These are phyloP conservation scores for Acanthiza pusilla DNA, from an alignment of 2,797 vertebrate species.

Conservation along the genomic window DNA sequence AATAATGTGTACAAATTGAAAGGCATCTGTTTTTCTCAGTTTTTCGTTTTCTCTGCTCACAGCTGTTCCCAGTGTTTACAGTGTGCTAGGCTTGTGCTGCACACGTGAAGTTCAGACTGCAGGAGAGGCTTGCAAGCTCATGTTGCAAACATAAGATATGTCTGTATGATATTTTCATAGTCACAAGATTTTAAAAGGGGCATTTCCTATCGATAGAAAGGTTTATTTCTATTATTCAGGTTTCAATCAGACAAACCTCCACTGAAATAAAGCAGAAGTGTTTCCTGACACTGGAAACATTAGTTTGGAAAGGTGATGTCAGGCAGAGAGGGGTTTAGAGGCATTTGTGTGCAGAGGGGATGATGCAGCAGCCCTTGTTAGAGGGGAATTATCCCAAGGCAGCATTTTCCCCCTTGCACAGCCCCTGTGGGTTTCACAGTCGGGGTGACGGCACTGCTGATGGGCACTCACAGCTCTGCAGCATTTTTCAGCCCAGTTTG, in stretches of 20 bases:
- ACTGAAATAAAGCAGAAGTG: not conserved
- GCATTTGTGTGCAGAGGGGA: not conserved
- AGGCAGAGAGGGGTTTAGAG: not conserved
- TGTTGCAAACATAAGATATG: accelerated
- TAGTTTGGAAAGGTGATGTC: not conserved
- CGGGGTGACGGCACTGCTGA: accelerated
- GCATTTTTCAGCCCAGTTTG: not conserved
- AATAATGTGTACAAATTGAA: not conserved
- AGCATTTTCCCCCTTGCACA: not conserved
- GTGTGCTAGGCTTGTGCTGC: not conserved
- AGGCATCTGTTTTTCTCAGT: not conserved
- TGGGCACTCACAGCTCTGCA: not conserved
- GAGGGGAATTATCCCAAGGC: not conserved
- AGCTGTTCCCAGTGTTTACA: not conserved
- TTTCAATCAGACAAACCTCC: not conserved
- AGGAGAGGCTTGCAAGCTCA: not conserved
- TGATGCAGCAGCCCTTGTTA: not conserved
- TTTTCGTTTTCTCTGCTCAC: not conserved
- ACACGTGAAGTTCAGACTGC: not conserved
- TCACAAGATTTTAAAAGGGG: not conserved
- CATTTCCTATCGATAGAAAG: not conserved
- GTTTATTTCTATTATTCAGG: not conserved
- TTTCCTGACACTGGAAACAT: not conserved
- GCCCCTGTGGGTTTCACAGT: not conserved
- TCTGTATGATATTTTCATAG: not conserved